A percentile compares a stretch with the other conserved stretches of the same genome.
These are phyloP conservation scores for Abscondita cerata DNA, from an alignment of 2,888 invertebrate species.

Conservation along the genomic window DNA sequence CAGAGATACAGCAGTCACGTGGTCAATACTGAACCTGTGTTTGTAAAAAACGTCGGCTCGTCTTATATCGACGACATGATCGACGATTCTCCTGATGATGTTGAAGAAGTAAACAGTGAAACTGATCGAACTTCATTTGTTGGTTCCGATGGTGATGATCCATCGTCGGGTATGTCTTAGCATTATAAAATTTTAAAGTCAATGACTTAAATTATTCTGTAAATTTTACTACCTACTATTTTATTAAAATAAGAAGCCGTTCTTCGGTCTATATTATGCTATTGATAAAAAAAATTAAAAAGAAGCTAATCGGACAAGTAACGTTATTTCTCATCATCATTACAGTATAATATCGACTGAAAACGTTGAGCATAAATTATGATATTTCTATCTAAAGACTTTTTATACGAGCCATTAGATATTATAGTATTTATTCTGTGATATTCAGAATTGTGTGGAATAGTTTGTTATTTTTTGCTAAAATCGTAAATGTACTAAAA, in stretches of 20 bases:
- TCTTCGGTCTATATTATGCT: constrained; percentile 18
- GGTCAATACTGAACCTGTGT: constrained; percentile 58
- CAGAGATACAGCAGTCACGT: constrained; percentile 55
- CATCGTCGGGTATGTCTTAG: constrained; percentile 61
- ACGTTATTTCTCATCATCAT: no score
- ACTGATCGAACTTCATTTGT: constrained; percentile 21
- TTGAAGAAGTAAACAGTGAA: constrained; percentile 18
- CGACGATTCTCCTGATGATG: constrained; percentile 28
- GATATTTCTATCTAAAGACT: constrained; percentile 54
- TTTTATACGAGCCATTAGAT: constrained; percentile 60
- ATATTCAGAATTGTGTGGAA: constrained; percentile 59
- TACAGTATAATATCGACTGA: constrained; percentile 20
- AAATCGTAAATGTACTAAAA: constrained; percentile 25
- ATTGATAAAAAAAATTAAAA: no score
- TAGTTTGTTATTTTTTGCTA: constrained; percentile 44
- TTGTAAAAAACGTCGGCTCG: constrained; percentile 52
- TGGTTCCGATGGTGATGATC: constrained; percentile 57
- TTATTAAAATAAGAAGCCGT: constrained; percentile 17
- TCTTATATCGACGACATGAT: constrained; percentile 30
- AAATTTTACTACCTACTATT: constrained; percentile 33
- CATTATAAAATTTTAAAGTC: constrained; percentile 41
- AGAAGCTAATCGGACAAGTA: neutral
- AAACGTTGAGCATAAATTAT: constrained; percentile 40
- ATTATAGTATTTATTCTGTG: constrained; percentile 60
- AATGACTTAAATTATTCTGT: constrained; percentile 31